Conservation (phyloP, 2,113 vertebrate species). For the Chamaea fasciata region DNA sequence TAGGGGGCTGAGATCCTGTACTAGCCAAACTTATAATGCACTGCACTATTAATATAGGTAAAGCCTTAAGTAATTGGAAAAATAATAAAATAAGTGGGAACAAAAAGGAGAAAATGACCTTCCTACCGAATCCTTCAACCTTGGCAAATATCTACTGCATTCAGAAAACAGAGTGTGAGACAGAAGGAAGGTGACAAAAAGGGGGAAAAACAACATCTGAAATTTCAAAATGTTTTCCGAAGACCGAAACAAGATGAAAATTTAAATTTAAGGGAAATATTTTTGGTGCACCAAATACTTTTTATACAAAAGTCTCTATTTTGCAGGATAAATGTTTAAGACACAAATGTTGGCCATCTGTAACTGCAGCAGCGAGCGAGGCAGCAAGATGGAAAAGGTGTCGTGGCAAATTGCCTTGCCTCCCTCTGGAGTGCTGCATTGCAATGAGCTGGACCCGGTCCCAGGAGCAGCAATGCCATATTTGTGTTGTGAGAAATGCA, state of each 20-base stretch:
- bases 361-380: conserved; percentile 11
- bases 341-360: conserved; percentile 49
- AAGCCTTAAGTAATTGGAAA: neutral
- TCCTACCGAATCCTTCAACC: neutral
- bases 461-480: conserved; percentile 13
- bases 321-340: conserved; percentile 12
- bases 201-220: conserved; percentile 20
- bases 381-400: conserved; percentile 51
- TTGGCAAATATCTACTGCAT: neutral
- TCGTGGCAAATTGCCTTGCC: conserved; percentile 22
- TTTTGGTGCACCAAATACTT: conserved; percentile 29
- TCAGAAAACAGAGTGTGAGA: neutral
- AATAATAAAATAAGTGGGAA: neutral
- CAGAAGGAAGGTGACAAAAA: neutral
- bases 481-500: conserved; percentile 28
- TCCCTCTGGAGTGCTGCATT: neutral
- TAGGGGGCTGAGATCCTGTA: neutral
- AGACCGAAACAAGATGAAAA: neutral
- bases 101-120: neutral
- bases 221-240: conserved; percentile 1
- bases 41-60: neutral
- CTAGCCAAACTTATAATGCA: neutral
- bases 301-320: neutral
- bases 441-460: neutral
- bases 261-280: conserved; percentile 6